Conservation (phyloP, 2,888 invertebrate species). For the Noctua janthe region DNA sequence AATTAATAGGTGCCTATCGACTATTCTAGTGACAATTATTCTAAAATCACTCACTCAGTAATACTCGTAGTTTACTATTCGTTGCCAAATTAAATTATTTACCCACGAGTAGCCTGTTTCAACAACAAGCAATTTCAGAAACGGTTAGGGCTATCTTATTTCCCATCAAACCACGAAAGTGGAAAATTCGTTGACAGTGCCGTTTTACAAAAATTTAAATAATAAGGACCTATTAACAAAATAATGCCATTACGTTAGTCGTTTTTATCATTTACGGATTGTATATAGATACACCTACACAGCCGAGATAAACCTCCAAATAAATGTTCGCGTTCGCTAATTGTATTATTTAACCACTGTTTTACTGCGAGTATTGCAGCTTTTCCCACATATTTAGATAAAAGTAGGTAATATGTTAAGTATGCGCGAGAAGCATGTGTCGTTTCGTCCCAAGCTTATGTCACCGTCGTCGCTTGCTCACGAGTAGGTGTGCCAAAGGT, state of each 20-base stretch:
- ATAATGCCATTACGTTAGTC: background rate
- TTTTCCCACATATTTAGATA: slow-evolving; percentile 23
- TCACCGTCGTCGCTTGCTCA: slow-evolving; percentile 61
- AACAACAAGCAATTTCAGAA: background rate
- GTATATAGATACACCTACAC: slow-evolving; percentile 11
- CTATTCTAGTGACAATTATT: background rate
- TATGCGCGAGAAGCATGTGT: slow-evolving; percentile 54
- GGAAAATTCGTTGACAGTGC: slow-evolving; percentile 3
- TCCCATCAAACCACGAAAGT: slow-evolving; percentile 15
- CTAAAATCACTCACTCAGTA: background rate
- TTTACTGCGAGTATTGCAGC: background rate
- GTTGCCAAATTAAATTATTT: slow-evolving; percentile 9
- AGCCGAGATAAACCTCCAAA: background rate
- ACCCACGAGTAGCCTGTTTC: background rate
- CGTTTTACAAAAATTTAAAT: slow-evolving; percentile 24
- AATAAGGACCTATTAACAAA: background rate
- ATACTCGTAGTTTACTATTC: background rate
- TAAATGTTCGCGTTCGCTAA: background rate
- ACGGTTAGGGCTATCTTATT: slow-evolving; percentile 35
- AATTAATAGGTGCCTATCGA: background rate
- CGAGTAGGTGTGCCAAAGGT: slow-evolving; percentile 69
- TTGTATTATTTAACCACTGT: slow-evolving; percentile 17
- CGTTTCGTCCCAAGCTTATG: slow-evolving; percentile 71
- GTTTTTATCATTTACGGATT: slow-evolving; percentile 5
- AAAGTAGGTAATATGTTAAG: slow-evolving; percentile 29